These are phyloP conservation scores for Auanema sp. DNA, from an alignment of 2,888 invertebrate species.

Conservation along the genomic window DNA sequence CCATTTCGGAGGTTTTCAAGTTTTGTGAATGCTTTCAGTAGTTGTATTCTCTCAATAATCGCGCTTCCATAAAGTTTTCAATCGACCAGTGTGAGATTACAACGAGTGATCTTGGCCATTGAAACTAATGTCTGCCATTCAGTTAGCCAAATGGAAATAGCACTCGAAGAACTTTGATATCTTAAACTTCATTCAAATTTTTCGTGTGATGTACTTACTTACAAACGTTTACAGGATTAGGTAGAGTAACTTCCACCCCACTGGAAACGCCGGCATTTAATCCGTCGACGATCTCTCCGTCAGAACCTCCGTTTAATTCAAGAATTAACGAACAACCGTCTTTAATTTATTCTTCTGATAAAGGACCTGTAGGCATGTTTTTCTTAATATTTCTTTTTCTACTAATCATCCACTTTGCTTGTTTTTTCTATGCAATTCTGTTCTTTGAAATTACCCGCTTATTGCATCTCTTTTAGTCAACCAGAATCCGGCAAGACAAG, in stretches of 20 bases:
- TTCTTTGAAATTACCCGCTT: not conserved
- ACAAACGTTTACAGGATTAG: conserved; percentile 12
- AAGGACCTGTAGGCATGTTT: conserved; percentile 27
- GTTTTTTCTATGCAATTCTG: not conserved
- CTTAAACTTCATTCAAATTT: too few relatives aligned
- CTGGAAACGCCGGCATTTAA: conserved; percentile 14
- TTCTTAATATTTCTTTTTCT: conserved; percentile 7
- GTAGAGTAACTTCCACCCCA: conserved; percentile 22
- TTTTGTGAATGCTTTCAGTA: too few relatives aligned
- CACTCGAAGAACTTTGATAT: too few relatives aligned
- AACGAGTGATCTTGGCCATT: too few relatives aligned
- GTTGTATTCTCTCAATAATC: too few relatives aligned
- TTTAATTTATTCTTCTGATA: conserved; percentile 50
- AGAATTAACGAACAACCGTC: conserved; percentile 13
- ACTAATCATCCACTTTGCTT: not conserved
- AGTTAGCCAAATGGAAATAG: too few relatives aligned
- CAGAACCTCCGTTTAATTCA: conserved; percentile 19
- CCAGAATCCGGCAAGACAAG: conserved; percentile 11
- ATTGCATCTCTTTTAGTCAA: not conserved
- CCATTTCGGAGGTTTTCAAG: too few relatives aligned
- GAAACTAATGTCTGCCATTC: too few relatives aligned
- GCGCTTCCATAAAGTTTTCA: too few relatives aligned
- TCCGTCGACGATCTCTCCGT: conserved; percentile 15
- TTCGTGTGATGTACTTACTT: too few relatives aligned
- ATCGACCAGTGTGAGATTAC: too few relatives aligned